Evolutionary conservation across 2,113 vertebrate species (phyloP).

Genomic region (Solenodon paradoxus): DNA sequence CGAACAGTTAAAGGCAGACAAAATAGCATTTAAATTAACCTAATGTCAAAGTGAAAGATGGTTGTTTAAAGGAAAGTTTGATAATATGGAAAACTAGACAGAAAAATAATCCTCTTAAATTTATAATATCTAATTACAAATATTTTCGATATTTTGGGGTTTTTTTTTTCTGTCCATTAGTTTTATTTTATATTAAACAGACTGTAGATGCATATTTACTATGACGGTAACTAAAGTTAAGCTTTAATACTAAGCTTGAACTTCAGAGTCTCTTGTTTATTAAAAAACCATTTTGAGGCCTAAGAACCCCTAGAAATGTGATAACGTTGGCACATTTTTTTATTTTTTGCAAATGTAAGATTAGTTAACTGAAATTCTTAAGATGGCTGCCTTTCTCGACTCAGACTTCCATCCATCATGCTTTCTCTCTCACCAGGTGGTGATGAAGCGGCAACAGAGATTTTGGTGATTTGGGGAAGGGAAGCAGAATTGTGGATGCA

Average conservation of each 20-base stretch:
- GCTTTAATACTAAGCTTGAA: too few species aligned
- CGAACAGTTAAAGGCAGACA: not conserved
- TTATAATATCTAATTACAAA: not conserved
- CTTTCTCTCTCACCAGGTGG: not conserved
- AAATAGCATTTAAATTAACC: not conserved
- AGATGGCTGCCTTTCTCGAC: not conserved
- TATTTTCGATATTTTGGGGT: not conserved
- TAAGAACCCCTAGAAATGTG: not conserved
- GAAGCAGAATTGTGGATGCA: not conserved
- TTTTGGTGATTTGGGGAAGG: not conserved
- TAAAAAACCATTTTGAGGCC: not conserved
- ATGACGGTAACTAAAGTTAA: not conserved
- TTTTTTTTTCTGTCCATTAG: not conserved
- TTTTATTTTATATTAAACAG: not conserved
- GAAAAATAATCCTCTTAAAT: not conserved
- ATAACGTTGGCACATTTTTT: not conserved
- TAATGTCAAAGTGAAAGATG: not conserved
- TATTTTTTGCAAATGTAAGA: not conserved
- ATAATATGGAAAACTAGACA: not conserved
- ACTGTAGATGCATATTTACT: not conserved
- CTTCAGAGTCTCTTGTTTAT: not conserved
- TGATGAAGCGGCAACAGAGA: not conserved
- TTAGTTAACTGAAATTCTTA: not conserved
- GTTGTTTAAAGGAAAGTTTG: not conserved
- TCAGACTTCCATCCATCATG: not conserved